A percentile compares a stretch with the other conserved stretches of the same genome.
Evolutionary conservation across 2,113 vertebrate genomes (phyloP).

Genomic region (Propithecus coquereli): DNA sequence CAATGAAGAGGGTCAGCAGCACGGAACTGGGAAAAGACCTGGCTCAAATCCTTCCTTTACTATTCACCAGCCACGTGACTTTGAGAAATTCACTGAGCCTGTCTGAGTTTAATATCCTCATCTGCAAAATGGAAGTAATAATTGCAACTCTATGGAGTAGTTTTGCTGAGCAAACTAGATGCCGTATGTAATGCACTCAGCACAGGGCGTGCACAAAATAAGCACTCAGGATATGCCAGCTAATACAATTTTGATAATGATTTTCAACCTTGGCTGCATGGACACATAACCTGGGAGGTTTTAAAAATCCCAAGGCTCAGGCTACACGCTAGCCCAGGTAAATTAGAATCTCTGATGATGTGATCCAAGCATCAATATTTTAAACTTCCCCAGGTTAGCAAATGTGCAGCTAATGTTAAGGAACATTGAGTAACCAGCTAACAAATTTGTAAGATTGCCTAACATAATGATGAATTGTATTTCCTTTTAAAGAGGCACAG

Average conservation of each 20-base stretch:
- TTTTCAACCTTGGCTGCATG: not conserved
- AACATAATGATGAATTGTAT: not conserved
- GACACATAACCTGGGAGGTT: not conserved
- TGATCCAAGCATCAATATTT: slow-evolving; percentile 24
- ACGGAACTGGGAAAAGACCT: not conserved
- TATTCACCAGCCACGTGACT: not conserved
- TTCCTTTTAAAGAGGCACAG: not conserved
- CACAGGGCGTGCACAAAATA: not conserved
- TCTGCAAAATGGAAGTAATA: not conserved
- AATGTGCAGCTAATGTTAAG: not conserved
- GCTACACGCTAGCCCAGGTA: not conserved
- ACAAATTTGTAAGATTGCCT: not conserved
- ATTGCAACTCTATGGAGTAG: not conserved
- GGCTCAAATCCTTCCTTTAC: not conserved
- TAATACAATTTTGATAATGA: not conserved
- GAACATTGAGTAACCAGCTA: not conserved
- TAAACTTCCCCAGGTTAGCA: not conserved
- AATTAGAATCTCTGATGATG: slow-evolving; percentile 22
- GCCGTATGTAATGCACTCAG: not conserved
- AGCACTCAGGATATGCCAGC: not conserved
- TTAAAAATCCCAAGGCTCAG: not conserved
- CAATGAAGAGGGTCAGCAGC: not conserved
- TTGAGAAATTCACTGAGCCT: not conserved
- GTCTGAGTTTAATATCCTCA: not conserved
- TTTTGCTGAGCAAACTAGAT: not conserved